A percentile compares a stretch with the other conserved stretches of the same genome.
Conservation (phyloP, 2,113 vertebrate species). For the Nyctereutes procyonoides region DNA sequence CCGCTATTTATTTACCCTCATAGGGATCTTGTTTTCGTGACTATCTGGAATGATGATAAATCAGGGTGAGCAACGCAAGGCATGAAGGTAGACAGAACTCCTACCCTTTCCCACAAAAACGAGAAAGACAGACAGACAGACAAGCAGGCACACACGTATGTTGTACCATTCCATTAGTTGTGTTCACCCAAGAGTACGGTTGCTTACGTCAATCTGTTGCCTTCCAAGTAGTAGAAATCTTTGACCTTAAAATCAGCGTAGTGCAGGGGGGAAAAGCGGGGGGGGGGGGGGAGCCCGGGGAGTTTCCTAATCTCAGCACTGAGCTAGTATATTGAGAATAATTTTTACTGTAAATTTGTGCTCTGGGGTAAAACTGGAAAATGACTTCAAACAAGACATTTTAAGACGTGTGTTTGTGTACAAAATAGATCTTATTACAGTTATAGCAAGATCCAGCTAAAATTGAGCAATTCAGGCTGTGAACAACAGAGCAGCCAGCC, state of each 20-base stretch:
- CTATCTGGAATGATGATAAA: slow-evolving; percentile 43
- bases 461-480: slow-evolving; percentile 26
- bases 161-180: neutral
- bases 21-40: neutral
- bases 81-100: neutral
- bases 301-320: slow-evolving; percentile 50
- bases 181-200: neutral
- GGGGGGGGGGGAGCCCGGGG: neutral
- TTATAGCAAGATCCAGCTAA: slow-evolving; percentile 9
- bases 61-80: slow-evolving; percentile 15
- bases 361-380: slow-evolving; percentile 33
- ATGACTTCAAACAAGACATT: slow-evolving; percentile 12
- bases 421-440: neutral
- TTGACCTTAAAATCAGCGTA: slow-evolving; percentile 25
- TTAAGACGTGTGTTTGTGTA: neutral
- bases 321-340: neutral
- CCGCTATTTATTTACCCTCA: neutral
- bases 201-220: neutral
- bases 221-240: neutral
- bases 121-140: neutral
- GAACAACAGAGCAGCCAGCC: neutral
- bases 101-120: neutral
- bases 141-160: fast-evolving
- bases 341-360: slow-evolving; percentile 10
- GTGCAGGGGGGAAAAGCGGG: neutral